Percentiles rank a stretch among this genome's conserved stretches.
These are phyloP conservation scores for Tragelaphus buxtoni DNA, from an alignment of 2,113 vertebrate species.

Conservation along the genomic window DNA sequence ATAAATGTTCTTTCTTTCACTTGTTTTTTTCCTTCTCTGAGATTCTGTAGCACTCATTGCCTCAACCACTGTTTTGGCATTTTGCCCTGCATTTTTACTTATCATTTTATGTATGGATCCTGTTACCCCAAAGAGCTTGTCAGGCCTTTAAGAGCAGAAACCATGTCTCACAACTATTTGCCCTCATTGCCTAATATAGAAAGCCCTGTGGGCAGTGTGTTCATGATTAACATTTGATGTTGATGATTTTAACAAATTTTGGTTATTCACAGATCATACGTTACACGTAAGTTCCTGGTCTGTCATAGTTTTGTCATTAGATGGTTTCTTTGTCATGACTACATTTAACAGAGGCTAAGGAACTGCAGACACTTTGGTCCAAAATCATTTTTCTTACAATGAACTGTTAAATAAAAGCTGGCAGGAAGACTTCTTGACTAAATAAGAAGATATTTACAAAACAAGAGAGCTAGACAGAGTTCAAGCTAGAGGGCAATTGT, in stretches of 20 bases:
- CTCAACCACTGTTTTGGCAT: conserved; percentile 13
- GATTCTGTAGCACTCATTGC: neutral
- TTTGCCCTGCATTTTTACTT: conserved; percentile 26
- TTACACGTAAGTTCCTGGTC: neutral
- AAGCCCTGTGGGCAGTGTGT: neutral
- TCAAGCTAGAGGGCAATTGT: neutral
- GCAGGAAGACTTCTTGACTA: neutral
- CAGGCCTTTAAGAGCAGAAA: conserved; percentile 47
- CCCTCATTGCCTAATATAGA: conserved; percentile 32
- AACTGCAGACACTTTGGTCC: neutral
- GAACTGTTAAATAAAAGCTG: neutral
- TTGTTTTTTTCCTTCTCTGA: neutral
- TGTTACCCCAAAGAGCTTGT: conserved; percentile 11
- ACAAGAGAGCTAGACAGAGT: neutral
- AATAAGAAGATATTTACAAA: conserved; percentile 15
- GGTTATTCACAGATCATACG: neutral
- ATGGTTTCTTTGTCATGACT: neutral
- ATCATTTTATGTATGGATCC: conserved; percentile 35
- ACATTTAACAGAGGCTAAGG: neutral
- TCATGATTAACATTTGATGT: conserved; percentile 50
- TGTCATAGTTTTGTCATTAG: neutral
- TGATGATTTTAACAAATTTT: conserved; percentile 47
- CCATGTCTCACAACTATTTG: conserved; percentile 2
- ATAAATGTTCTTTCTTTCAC: neutral
- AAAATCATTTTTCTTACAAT: conserved; percentile 27